Base-by-base conservation (phyloP, 2,113 vertebrate genomes). In the Sinocyclocheilus grahami region DNA sequence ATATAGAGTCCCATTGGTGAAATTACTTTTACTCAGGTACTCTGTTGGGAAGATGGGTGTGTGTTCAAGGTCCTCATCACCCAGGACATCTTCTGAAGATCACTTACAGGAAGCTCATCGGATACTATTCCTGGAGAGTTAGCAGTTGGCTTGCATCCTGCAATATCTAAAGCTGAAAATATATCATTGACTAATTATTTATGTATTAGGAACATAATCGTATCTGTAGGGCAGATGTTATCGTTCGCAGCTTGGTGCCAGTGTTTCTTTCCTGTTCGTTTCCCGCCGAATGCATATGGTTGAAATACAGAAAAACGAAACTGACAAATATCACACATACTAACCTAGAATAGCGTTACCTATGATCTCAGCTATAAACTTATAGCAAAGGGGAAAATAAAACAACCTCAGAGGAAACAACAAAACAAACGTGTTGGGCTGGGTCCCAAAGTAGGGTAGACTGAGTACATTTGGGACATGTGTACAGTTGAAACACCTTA, bases 261-360 rank as follows among this genome's bases (percentile, higher is more conserved):
- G 77, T 58, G 77, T 58, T 58, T 37, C 5, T 60, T 78, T 78
- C 16, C 27, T 13, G 77, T 78, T 37, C 27, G 24, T 78, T 78
- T 78, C 9, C 24, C n/a, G 24, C 14, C 51, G 33, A 46, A 51
- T 76, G 42, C n/a, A 7, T 9, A 13, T 55, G 30, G 9, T 4
- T 60, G 4, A 39, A 33, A 60, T 20, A 78, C 75, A 37, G 42
- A 18, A 53, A 18, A 12, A 4, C 4, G 7, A 22, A 39, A 12
- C 5, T 7, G 18, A 18, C 20, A 39, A 39, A 72, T 39, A 42
- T 3, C 8, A 65, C 1, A n/a, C 8, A 24, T 14, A 16, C 2
- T 48, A 48, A 67, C 27, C 5, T 67, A 13, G 4, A 67, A 67
- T 48, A 42, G 39, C 39, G 39, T 8, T 37, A 20, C 8, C 16